Evolutionary conservation across 2,888 invertebrate genomes (phyloP), one percentile per base, ranked within the genome.

Genomic region (Eledone cirrhosa): DNA sequence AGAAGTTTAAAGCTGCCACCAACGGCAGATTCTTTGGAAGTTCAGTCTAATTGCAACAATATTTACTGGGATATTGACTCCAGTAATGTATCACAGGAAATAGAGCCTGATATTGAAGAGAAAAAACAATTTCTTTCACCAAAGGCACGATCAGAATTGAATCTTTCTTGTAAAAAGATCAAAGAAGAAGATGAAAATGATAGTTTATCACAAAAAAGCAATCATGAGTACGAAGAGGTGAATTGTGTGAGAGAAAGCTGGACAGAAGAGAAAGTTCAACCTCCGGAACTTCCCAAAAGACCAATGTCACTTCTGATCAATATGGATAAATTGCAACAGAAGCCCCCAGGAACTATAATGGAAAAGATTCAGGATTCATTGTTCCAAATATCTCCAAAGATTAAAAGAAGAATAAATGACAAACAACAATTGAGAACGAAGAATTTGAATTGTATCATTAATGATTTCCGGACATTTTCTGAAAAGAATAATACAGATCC

Each of bases 31-130:
- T 29, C 41, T 14, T 47, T 47, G 16, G 13, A 41, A 8, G 47
- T 47, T 19, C 29, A 47, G 41, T 29, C 41, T 24, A 24, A 24
- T 27, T 24, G 48, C 5, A 48, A 24, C 27, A 41, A 76, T 48
- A 76, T 76, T 48, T 76, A 76, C 76, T 76, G 76, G 76, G 76
- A 76, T 48, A 76, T 76, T 24, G 76, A 76, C 0, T 5, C 41
- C 0, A 11, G 8, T 41, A 41, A 41, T 41, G 63, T 16, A 63
- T 63, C 63, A 63, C 63, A n/a, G 27, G 63, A 27, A 27, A 27
- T 24, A 24, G 63, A 8, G 7, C 76, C 47, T 14, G 16, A 48
- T 22, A 24, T 47, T 47, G 13, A 29, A 16, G 5, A 16, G 22
- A n/a, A 47, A 22, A 33, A 14, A 13, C 41, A 72, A 22, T 41